These are phyloP conservation scores for Thymallus thymallus DNA, from an alignment of 2,113 vertebrate genomes.

Conservation along the genomic window DNA sequence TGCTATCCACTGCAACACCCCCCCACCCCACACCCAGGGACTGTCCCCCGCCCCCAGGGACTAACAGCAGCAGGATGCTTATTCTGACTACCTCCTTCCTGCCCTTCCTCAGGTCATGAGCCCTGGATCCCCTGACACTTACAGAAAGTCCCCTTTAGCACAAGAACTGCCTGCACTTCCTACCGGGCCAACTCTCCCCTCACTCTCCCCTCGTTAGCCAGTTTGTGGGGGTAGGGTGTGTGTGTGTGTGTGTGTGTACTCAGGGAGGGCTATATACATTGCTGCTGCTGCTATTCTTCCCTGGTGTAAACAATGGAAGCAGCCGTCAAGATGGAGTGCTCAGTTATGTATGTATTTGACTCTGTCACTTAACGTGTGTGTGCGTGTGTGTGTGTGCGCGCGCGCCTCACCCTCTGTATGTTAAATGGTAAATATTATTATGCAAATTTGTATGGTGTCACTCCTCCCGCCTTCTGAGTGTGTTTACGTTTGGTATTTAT, in stretches of 20 bases:
- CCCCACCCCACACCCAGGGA: too few relatives aligned
- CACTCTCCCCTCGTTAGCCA: too few relatives aligned
- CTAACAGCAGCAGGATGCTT: constrained; percentile 3
- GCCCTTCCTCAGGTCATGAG: constrained; percentile 28
- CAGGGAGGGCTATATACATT: too few relatives aligned
- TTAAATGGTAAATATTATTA: constrained; percentile 34
- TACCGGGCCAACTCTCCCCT: not conserved
- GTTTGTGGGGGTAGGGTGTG: not conserved
- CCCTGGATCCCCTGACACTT: not conserved
- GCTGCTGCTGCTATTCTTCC: constrained; percentile 22
- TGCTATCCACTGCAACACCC: too few relatives aligned
- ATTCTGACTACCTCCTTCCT: constrained; percentile 40
- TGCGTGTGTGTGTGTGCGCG: too few relatives aligned
- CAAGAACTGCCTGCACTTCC: constrained; percentile 25
- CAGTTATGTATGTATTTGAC: constrained; percentile 1
- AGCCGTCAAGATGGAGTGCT: constrained; percentile 3
- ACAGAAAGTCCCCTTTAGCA: not conserved
- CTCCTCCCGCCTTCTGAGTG: constrained; percentile 52
- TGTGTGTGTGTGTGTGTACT: not conserved
- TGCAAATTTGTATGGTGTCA: constrained; percentile 18
- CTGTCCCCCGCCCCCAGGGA: not conserved
- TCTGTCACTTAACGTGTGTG: too few relatives aligned
- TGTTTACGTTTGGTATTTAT: constrained; percentile 60
- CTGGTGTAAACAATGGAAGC: constrained; percentile 50
- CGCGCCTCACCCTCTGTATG: not conserved